phyloP scores from a whole-genome alignment of 2,888 invertebrate species.

The Sylvicola cinctus region DNA sequence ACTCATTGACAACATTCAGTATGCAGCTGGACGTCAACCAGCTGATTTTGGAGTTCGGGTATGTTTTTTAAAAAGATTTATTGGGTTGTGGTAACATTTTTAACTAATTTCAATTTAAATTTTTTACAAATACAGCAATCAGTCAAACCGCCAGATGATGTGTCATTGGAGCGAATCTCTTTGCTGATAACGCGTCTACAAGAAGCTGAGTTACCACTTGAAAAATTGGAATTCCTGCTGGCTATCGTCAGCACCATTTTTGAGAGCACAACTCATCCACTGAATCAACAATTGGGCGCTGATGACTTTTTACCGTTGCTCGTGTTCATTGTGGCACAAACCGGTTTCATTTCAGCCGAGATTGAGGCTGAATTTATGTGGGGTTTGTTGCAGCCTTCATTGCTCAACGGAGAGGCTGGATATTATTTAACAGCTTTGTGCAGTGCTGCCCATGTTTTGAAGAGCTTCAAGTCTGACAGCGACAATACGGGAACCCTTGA shows the following conservation, averaged over 20 bases:
- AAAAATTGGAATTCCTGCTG: constrained; percentile 81
- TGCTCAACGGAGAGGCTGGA: constrained; percentile 81
- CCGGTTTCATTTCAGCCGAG: constrained; percentile 78
- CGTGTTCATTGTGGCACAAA: constrained; percentile 78
- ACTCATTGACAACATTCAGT: constrained; percentile 30
- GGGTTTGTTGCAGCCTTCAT: constrained; percentile 73
- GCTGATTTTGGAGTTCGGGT: constrained; percentile 22
- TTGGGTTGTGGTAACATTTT: neutral
- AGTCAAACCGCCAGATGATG: constrained; percentile 54
- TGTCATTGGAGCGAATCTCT: constrained; percentile 55
- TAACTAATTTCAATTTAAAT: constrained; percentile 3
- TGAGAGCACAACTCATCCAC: constrained; percentile 33
- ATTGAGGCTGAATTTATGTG: constrained; percentile 95
- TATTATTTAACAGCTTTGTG: constrained; percentile 88
- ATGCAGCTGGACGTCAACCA: constrained; percentile 20
- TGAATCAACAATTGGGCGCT: constrained; percentile 39
- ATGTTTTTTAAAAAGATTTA: constrained; percentile 1
- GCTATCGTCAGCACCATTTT: constrained; percentile 75
- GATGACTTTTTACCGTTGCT: constrained; percentile 83
- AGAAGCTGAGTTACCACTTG: constrained; percentile 77
- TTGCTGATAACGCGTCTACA: constrained; percentile 65
- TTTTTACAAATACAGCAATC: constrained; percentile 31
- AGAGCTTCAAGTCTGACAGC: constrained; percentile 24
- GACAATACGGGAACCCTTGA: constrained; percentile 24
- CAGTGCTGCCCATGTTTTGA: constrained; percentile 50